Evolutionary conservation across 2,888 invertebrate species (phyloP), one percentile per base, ranked within the genome.

Genomic region (Aethes cnicana): DNA sequence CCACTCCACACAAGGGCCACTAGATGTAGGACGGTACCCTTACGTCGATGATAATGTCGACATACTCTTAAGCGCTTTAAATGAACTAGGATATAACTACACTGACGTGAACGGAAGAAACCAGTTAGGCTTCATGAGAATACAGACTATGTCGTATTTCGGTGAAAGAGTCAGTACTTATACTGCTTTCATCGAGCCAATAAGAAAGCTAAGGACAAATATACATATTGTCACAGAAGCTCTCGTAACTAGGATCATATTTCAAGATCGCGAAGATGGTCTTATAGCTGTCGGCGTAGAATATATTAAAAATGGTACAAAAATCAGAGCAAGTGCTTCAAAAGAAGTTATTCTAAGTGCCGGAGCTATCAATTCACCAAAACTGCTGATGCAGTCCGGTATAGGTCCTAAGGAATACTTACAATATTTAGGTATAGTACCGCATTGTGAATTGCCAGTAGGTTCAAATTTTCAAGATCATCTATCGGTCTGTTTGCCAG

Each of bases 401-500:
- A 62, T 89, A 43, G 89, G 89, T 1, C 87, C 87, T 9, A 83
- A 68, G 47, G 86, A 87, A 9, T 89, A 89, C 46, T 73, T 89
- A 59, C 85, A 89, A 61, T 88, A 84, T 70, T 69, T 89, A 64
- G 74, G 79, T 61, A 70, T 88, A 16, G 72, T 72, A 57, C 72
- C 77, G 2, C 55, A 72, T 21, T 68, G 69, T 47, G 84, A 88
- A 66, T 69, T 89, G 41, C 84, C 88, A 0, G 86, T 89, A 0
- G 89, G 89, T 14, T 74, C 72, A 6, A 89, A 89, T 55, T 86
- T 89, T 57, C 89, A 89, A n/a, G 89, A 89, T 57, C 89, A 89
- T 62, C 36, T 89, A 12, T 81, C 86, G 1, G 81, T 89, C 0
- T 89, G 89, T 58, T 67, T 89, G 23, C 88, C 89, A 7, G 83